Percentiles rank a stretch among this genome's conserved stretches.
These are phyloP conservation scores for Platalea minor DNA, from an alignment of 2,797 vertebrate genomes.

Conservation along the genomic window DNA sequence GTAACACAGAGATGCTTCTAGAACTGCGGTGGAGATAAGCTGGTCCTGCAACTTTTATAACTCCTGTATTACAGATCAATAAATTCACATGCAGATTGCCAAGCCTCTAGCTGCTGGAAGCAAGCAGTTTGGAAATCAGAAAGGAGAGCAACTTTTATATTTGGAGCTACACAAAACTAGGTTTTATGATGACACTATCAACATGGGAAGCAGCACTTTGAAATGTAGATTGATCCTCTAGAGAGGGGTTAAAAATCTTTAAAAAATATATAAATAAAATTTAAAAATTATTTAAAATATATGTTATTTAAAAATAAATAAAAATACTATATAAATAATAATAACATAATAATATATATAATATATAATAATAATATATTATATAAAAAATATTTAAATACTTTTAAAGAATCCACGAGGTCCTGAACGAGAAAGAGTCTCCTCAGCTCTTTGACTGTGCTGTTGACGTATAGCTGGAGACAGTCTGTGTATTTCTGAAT, in stretches of 20 bases:
- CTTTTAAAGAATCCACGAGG: constrained; percentile 97
- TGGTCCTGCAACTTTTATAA: background rate
- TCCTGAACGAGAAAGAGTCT: constrained; percentile 98
- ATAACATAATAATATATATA: too few relatives aligned
- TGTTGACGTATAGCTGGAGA: constrained; percentile 92
- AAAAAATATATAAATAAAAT: background rate
- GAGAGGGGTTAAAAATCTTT: constrained; percentile 11
- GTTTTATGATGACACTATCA: background rate
- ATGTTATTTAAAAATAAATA: too few relatives aligned
- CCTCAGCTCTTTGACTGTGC: constrained; percentile 92
- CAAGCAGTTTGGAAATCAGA: background rate
- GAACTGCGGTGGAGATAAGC: background rate
- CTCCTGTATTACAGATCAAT: background rate
- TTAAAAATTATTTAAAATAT: too few relatives aligned
- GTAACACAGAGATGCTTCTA: background rate
- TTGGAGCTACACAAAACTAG: background rate
- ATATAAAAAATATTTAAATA: constrained; percentile 56
- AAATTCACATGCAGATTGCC: background rate
- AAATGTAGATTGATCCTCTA: background rate
- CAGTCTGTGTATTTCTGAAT: constrained; percentile 97
- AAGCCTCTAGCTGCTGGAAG: background rate
- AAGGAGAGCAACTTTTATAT: background rate
- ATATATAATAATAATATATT: too few relatives aligned
- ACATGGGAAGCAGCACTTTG: background rate
- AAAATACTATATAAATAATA: too few relatives aligned